Conservation (phyloP, 2,888 invertebrate species). For the Didymodactylos carnosus region DNA sequence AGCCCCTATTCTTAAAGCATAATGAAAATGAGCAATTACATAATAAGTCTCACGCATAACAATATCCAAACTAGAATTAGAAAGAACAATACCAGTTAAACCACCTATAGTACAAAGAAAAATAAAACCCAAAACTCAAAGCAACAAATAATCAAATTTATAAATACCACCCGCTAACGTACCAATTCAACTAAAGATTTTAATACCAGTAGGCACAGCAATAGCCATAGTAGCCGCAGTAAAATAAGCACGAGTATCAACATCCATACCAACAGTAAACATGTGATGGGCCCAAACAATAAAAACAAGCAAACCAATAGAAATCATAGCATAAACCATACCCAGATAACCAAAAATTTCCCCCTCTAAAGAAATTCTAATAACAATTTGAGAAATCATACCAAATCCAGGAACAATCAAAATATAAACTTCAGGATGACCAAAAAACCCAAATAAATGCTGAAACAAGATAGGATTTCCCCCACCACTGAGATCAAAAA, state of each 20-base stretch:
- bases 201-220: conserved; percentile 64
- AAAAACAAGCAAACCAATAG: conserved; percentile 61
- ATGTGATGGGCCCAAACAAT: conserved; percentile 67
- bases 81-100: conserved; percentile 43
- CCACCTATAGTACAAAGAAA: conserved; percentile 16
- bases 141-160: conserved; percentile 12
- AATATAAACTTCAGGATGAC: conserved; percentile 68
- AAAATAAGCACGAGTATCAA: conserved; percentile 62
- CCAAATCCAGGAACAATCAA: conserved; percentile 63
- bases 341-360: conserved; percentile 52
- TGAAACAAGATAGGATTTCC: conserved; percentile 61
- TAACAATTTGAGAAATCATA: conserved; percentile 57
- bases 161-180: conserved; percentile 43
- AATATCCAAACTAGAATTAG: conserved; percentile 55
- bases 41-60: conserved; percentile 49
- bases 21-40: neutral
- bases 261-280: conserved; percentile 63
- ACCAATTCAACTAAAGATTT: conserved; percentile 57
- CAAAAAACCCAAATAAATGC: conserved; percentile 71
- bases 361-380: conserved; percentile 41
- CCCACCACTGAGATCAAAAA: conserved; percentile 58
- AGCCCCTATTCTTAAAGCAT: neutral
- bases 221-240: conserved; percentile 66
- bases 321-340: conserved; percentile 63
- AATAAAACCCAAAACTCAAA: conserved; percentile 14